Percentiles rank a stretch among this genome's conserved stretches.
phyloP scores from a whole-genome alignment of 2,113 vertebrate genomes.

The Leucoraja erinaceus region DNA sequence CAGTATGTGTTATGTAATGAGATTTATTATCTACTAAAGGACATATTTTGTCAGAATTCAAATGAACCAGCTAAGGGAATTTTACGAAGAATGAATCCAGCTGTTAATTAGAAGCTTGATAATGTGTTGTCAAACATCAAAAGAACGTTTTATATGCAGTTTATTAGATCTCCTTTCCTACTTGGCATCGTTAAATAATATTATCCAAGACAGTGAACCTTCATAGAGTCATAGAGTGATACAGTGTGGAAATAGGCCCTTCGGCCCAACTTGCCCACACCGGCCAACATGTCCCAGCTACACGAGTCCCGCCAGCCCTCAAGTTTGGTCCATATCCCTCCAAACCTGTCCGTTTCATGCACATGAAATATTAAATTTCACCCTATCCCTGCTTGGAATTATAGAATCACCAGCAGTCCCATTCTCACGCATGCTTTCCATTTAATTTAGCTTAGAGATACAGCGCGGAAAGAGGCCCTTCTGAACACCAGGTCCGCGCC shows the following conservation, averaged over 20 bases:
- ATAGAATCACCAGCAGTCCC: not conserved
- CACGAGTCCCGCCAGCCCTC: too few species aligned
- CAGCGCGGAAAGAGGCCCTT: not conserved
- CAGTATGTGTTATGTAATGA: not conserved
- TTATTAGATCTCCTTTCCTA: not conserved
- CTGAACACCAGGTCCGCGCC: too few species aligned
- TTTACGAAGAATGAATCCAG: not conserved
- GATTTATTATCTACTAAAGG: not conserved
- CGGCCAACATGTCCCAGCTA: too few species aligned
- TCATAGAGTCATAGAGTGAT: too few species aligned
- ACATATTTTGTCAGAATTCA: slow-evolving; percentile 2
- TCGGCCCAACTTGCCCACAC: too few species aligned
- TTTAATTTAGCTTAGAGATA: not conserved
- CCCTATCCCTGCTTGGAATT: too few species aligned
- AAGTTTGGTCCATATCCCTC: too few species aligned
- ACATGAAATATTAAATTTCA: too few species aligned
- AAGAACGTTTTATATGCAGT: not conserved
- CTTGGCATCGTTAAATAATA: not conserved
- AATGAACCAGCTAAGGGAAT: not conserved
- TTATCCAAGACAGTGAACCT: not conserved
- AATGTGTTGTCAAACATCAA: not conserved
- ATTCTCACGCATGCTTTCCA: not conserved
- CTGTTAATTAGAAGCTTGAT: not conserved
- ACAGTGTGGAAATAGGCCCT: too few species aligned
- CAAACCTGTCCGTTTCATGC: too few species aligned